phyloP scores from a whole-genome alignment of 2,888 invertebrate species.

The Artemia sinica region DNA sequence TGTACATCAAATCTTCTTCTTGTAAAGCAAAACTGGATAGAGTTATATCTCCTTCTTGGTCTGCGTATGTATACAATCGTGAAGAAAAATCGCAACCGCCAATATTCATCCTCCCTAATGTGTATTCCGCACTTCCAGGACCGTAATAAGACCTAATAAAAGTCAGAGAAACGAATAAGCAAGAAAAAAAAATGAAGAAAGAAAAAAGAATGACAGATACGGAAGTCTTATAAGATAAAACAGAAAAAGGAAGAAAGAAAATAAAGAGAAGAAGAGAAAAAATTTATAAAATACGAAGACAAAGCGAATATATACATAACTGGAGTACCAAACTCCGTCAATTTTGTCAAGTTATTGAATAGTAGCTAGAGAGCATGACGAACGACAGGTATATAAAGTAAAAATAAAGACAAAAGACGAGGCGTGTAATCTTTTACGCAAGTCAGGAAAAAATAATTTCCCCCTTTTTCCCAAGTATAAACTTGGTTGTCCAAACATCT shows the following conservation, averaged over 20 bases:
- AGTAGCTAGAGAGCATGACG: conserved; percentile 28
- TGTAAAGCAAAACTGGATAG: conserved; percentile 48
- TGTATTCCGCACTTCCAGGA: conserved; percentile 53
- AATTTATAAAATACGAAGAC: background rate
- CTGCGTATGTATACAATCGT: conserved; percentile 58
- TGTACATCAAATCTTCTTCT: conserved; percentile 47
- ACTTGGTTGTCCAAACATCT: no score
- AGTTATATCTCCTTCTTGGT: conserved; percentile 36
- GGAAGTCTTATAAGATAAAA: no score
- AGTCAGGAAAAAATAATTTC: no score
- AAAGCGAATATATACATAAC: conserved; percentile 10
- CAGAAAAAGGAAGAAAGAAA: background rate
- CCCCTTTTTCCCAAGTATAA: no score
- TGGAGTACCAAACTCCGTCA: background rate
- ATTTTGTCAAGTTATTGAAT: background rate
- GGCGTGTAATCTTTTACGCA: no score
- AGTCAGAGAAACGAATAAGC: background rate
- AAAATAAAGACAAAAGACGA: no score
- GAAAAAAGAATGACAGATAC: background rate
- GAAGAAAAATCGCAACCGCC: conserved; percentile 74
- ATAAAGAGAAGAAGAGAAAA: background rate
- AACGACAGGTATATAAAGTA: no score
- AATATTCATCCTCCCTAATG: conserved; percentile 59
- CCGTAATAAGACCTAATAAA: conserved; percentile 40
- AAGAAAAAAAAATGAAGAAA: background rate